phyloP scores from a whole-genome alignment of 2,797 vertebrate species.

The Pelodytes ibericus region DNA sequence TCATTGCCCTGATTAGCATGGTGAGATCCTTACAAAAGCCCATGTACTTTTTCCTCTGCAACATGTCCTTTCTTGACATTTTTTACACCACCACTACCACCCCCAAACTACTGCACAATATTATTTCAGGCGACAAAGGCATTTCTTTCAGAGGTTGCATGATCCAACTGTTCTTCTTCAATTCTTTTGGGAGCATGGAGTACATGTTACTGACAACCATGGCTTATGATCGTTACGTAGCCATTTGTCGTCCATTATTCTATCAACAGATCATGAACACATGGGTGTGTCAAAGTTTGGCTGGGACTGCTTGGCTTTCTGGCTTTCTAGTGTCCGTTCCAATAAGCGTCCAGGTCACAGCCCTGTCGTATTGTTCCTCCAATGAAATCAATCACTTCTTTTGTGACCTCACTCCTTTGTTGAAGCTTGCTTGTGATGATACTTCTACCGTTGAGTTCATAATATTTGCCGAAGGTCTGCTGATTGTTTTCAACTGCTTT shows the following conservation, averaged over 20 bases:
- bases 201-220: constrained; percentile 41
- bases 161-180: constrained; percentile 65
- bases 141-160: constrained; percentile 63
- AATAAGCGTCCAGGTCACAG: neutral
- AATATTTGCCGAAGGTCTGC: constrained; percentile 7
- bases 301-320: constrained; percentile 1
- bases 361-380: constrained; percentile 23
- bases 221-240: constrained; percentile 43
- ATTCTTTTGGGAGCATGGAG: constrained; percentile 7
- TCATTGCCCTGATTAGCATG: constrained; percentile 60
- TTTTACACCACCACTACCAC: constrained; percentile 64
- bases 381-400: constrained; percentile 3
- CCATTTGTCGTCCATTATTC: constrained; percentile 30
- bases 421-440: constrained; percentile 35
- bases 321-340: constrained; percentile 9
- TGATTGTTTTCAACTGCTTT: constrained; percentile 34
- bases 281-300: neutral
- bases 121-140: constrained; percentile 56
- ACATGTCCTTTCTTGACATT: constrained; percentile 64
- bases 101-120: constrained; percentile 60
- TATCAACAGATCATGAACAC: constrained; percentile 24
- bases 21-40: constrained; percentile 61
- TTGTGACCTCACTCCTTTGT: constrained; percentile 16
- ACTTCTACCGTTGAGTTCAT: constrained; percentile 18
- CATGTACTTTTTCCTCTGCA: constrained; percentile 67